Percentiles rank a stretch among this genome's conserved stretches.
phyloP scores from a whole-genome alignment of 2,888 invertebrate species.

The Apotomis capreana region DNA sequence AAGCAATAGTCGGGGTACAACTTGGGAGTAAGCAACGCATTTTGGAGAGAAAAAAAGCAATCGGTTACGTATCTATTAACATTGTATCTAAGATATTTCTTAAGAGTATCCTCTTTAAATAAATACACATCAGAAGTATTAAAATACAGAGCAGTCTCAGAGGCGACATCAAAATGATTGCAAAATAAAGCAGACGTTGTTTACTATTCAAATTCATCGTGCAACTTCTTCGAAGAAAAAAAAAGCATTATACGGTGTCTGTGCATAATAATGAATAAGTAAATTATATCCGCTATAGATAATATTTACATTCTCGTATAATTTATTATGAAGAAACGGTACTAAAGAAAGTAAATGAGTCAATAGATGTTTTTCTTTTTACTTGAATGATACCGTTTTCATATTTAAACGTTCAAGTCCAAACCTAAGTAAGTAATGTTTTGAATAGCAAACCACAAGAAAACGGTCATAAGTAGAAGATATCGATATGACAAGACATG shows the following conservation, averaged over 20 bases:
- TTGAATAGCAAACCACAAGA: slow-evolving; percentile 30
- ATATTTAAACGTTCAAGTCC: neutral
- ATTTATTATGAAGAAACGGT: no score
- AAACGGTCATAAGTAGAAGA: slow-evolving; percentile 46
- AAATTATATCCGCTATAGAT: no score
- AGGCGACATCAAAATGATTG: slow-evolving; percentile 63
- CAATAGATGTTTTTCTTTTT: neutral
- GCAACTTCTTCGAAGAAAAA: neutral
- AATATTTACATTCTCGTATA: no score
- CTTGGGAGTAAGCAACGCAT: slow-evolving; percentile 66
- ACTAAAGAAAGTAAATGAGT: no score
- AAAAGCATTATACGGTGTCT: neutral
- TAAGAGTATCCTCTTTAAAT: slow-evolving; percentile 7
- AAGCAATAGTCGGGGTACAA: slow-evolving; percentile 59
- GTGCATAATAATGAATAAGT: no score
- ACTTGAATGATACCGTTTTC: neutral
- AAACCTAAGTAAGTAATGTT: neutral
- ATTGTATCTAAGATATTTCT: neutral
- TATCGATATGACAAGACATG: slow-evolving; percentile 56
- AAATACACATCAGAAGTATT: slow-evolving; percentile 28
- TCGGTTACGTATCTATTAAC: slow-evolving; percentile 45
- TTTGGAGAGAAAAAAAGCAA: slow-evolving; percentile 62
- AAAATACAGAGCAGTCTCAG: slow-evolving; percentile 58
- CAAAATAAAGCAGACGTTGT: slow-evolving; percentile 63
- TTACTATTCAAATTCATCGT: slow-evolving; percentile 49